phyloP scores from a whole-genome alignment of 1,140 invertebrate genomes.

The Apocrypta bakeri region DNA sequence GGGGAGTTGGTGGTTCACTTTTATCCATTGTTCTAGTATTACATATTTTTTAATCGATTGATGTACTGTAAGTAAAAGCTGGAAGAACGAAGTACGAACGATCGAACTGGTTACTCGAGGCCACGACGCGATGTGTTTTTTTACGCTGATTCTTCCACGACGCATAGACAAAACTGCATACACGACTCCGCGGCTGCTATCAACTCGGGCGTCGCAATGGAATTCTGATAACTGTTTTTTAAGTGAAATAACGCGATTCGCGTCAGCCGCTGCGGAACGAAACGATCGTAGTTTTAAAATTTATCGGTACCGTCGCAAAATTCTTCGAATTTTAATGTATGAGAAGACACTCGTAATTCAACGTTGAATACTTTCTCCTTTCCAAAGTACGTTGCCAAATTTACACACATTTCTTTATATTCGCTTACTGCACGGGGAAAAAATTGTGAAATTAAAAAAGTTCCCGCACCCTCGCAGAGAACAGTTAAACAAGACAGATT shows the following conservation, averaged over 20 bases:
- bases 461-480: not conserved
- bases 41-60: no score
- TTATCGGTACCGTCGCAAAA: no score
- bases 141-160: not conserved
- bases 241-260: not conserved
- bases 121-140: not conserved
- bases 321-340: no score
- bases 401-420: no score
- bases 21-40: no score
- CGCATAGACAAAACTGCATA: not conserved
- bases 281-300: not conserved
- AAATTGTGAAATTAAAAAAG: no score
- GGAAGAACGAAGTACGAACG: not conserved
- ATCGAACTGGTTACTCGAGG: not conserved
- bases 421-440: no score
- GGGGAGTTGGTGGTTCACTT: no score
- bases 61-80: not conserved
- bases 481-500: conserved; percentile 37
- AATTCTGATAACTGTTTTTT: not conserved
- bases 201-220: not conserved
- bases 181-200: not conserved
- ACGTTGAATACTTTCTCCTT: no score
- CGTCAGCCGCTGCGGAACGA: not conserved
- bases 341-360: no score
- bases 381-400: no score